Base-by-base conservation (phyloP, 1,140 invertebrate species). In the Latrodectus geometricus region DNA sequence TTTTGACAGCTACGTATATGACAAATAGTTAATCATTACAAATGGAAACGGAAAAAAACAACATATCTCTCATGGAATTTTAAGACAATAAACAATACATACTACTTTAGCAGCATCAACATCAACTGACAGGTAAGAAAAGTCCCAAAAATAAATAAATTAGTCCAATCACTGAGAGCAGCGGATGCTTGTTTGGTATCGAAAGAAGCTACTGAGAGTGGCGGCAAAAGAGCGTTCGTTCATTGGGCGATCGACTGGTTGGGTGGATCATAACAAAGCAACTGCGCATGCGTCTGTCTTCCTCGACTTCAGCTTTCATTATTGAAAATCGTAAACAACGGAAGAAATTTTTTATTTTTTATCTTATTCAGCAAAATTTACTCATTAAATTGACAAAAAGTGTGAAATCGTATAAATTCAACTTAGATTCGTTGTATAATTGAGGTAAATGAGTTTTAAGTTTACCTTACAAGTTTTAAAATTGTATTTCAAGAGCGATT, bases 311-410 rank as follows among this genome's bases (percentile, higher is more conserved):
- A 74, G 23, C 52, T 49, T 61, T 52, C 52, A 82, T 82, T 86
- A 86, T 86, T 78, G 75, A 86, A 86, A 86, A 61, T 72, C 50
- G 83, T 86, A 86, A 86, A 86, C 83, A 86, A 76, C 21, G 20
- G 66, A 14, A 11, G 54, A 61, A 61, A 75, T 75, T 54, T 75
- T 15, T 48, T 61, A 61, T 61, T 72, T 23, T 72, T 35, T 5
- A 35, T 35, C 35, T 35, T 35, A 35, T 35, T 35, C 5, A 35
- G 5, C 35, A 35, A 35, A 35, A 35, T 35, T 35, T 35, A 35
- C 35, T 35, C 35, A 35, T 35, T 35, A 35, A 35, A 35, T 35
- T 35, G 1, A 35, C 35, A 3, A 35, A 35, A 35, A 5, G 1
- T 35, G 35, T 35, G 35, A 35, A 35, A 1, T 35, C 35, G 5